Base-by-base conservation (phyloP, 2,113 vertebrate species). In the Pelmatolapia mariae region DNA sequence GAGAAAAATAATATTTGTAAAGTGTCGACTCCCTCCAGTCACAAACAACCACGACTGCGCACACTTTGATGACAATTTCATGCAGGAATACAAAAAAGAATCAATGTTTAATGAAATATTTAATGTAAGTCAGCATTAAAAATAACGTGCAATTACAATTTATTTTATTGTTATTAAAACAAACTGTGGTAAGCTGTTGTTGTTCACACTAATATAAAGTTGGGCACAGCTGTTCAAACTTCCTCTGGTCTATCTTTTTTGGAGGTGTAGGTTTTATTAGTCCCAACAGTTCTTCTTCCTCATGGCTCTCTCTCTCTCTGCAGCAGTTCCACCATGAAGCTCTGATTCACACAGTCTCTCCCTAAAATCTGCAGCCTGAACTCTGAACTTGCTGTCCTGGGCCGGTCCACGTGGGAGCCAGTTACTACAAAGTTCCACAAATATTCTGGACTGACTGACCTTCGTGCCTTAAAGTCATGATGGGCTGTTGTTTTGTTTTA, bases 271-370 rank as follows among this genome's bases (percentile, higher is more conserved):
- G 13, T 18, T 19, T 33, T 36, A 6, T 11, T n/a, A 11, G 31
- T 33, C 29, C 15, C 57, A 63, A 31, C 59, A 61, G 22, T 3
- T 78, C n/a, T 22, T 76, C 5, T 54, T 54, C 53, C 53, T 54
- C 53, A 0, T 54, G 53, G n/a, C 52, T 54, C n/a, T 3, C 10
- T 53, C 43, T 7, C 12, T 24, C 0, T 10, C 53, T 54, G 10
- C 53, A 45, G 33, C 52, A 57, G n/a, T 45, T 26, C 12, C 6
- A 71, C 31, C 7, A 18, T 29, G 26, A 76, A 47, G 82, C 11
- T 13, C 36, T 22, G 83, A 57, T 56, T 84, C 16, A 40, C 24
- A 24, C 18, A 22, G 83, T 31, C 53, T 78, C 18, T 26, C 54
- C 12, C 36, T 18, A 31, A 45, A 38, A 57, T 76, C 24, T 76